A percentile compares a stretch with the other conserved stretches of the same genome.
phyloP scores from a whole-genome alignment of 2,888 invertebrate species.

The Pomacea canaliculata region DNA sequence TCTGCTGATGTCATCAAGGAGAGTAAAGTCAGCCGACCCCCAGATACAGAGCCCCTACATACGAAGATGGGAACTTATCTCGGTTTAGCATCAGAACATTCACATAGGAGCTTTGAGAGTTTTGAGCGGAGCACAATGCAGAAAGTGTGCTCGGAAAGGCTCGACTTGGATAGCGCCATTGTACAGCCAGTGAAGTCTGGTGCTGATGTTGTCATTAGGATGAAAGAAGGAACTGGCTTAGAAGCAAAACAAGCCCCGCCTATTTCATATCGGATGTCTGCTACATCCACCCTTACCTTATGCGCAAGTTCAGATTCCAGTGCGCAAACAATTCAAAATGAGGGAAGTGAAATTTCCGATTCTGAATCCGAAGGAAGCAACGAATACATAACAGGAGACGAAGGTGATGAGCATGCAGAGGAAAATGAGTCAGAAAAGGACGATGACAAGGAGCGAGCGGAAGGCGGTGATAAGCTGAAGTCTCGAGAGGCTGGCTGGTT shows the following conservation, averaged over 20 bases:
- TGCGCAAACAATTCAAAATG: not conserved
- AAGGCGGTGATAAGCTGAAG: not conserved
- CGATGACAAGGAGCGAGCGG: not conserved
- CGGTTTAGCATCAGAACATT: not conserved
- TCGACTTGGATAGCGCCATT: not conserved
- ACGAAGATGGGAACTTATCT: not conserved
- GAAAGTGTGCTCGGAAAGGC: not conserved
- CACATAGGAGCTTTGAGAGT: not conserved
- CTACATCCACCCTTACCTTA: not conserved
- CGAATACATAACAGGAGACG: not conserved
- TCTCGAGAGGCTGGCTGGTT: not conserved
- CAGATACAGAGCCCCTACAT: not conserved
- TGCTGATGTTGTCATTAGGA: not conserved
- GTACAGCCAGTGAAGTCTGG: not conserved
- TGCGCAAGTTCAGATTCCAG: not conserved
- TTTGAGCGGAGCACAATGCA: conserved; percentile 2
- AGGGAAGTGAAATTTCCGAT: not conserved
- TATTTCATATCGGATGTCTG: not conserved
- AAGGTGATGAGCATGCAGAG: not conserved
- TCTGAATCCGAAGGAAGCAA: not conserved
- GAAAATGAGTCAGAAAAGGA: not conserved
- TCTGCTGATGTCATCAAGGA: conserved; percentile 15
- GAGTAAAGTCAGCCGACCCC: not conserved
- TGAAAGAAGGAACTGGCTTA: conserved; percentile 5
- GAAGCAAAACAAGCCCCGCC: conserved; percentile 2